Percentiles rank a stretch among this genome's conserved stretches.
Conservation (phyloP, 1,140 invertebrate genomes). For the Drosophila subobscura region DNA sequence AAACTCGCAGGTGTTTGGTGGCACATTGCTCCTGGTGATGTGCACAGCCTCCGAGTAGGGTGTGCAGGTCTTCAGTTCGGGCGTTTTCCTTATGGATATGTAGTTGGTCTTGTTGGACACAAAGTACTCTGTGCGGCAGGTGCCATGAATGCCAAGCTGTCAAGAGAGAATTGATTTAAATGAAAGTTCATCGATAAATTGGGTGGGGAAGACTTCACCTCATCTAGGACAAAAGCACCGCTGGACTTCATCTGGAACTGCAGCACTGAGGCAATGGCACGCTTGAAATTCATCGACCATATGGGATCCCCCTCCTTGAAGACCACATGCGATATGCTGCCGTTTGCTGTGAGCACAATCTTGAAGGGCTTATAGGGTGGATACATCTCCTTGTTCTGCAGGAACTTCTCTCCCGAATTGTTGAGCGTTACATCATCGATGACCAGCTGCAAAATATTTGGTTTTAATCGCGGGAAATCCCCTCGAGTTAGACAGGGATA, state of each 20-base stretch:
- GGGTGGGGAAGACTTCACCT: slow-evolving; percentile 72
- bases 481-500: neutral
- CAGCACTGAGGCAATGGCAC: slow-evolving; percentile 87
- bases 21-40: slow-evolving; percentile 77
- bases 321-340: slow-evolving; percentile 71
- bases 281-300: slow-evolving; percentile 89
- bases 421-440: slow-evolving; percentile 82
- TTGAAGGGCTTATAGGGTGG: slow-evolving; percentile 82
- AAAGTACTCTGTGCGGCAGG: slow-evolving; percentile 82
- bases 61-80: slow-evolving; percentile 73
- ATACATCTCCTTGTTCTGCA: slow-evolving; percentile 83
- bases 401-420: slow-evolving; percentile 81
- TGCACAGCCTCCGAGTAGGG: slow-evolving; percentile 78
- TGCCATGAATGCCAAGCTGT: slow-evolving; percentile 78
- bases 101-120: slow-evolving; percentile 81
- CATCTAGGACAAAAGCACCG: slow-evolving; percentile 84
- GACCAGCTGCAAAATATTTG: slow-evolving; percentile 59
- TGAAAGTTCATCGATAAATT: neutral
- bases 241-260: slow-evolving; percentile 84
- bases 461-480: slow-evolving; percentile 24
- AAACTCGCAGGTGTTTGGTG: slow-evolving; percentile 77
- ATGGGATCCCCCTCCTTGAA: slow-evolving; percentile 84
- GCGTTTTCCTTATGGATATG: slow-evolving; percentile 80
- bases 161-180: neutral
- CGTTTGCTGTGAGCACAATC: slow-evolving; percentile 67